Conservation (phyloP, 2,888 invertebrate genomes). For the Omphaloscelis lunosa region DNA sequence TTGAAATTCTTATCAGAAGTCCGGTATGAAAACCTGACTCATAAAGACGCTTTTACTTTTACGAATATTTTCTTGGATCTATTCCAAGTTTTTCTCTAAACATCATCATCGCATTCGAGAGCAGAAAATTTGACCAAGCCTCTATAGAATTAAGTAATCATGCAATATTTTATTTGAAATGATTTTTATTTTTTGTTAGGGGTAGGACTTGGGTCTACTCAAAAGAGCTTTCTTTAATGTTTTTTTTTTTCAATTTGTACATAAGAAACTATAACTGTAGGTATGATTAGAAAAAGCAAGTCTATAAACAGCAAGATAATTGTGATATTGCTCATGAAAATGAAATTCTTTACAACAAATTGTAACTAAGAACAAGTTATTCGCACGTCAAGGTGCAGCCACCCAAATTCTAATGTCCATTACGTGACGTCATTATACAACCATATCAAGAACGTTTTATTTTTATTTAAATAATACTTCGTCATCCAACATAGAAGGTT, state of each 20-base stretch:
- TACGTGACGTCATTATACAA: background rate
- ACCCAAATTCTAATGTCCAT: background rate
- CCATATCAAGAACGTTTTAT: background rate
- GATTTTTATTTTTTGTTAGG: background rate
- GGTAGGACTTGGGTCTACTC: background rate
- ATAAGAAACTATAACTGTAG: background rate
- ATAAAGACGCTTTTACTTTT: conserved; percentile 23
- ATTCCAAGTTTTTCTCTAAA: conserved; percentile 40
- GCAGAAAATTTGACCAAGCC: background rate
- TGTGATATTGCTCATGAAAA: background rate
- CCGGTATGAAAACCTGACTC: conserved; percentile 4
- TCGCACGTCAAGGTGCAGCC: background rate
- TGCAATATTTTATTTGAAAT: background rate
- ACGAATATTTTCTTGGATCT: conserved; percentile 32
- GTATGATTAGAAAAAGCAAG: background rate
- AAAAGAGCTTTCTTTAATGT: no score
- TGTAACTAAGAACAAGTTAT: background rate
- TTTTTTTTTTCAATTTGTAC: background rate
- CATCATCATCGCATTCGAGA: conserved; percentile 10
- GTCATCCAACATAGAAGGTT: background rate
- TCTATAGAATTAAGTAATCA: background rate
- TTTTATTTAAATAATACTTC: background rate
- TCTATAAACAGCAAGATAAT: no score
- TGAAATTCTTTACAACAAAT: background rate
- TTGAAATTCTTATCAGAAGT: conserved; percentile 2